Percentiles rank a stretch among this genome's conserved stretches.
Evolutionary conservation across 2,888 invertebrate species (phyloP).

Genomic region (Prosopocoilus inquinatus): DNA sequence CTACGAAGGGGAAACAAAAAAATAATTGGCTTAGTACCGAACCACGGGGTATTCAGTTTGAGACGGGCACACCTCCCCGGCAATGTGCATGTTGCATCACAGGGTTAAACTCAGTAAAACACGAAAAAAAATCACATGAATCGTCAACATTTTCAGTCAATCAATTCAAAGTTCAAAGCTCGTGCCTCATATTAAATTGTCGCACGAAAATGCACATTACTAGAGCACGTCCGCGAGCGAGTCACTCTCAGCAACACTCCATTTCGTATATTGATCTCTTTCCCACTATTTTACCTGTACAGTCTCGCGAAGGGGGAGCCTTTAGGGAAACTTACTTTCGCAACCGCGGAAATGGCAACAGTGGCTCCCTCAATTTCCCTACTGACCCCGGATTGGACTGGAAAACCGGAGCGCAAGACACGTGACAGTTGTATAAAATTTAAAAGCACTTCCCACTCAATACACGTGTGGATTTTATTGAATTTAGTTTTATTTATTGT

Average conservation of each 20-base stretch:
- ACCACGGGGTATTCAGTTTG: constrained; percentile 24
- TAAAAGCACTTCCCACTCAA: too few species aligned
- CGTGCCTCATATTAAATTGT: constrained; percentile 19
- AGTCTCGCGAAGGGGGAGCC: constrained; percentile 25
- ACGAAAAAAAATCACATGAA: constrained; percentile 21
- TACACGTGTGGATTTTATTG: too few species aligned
- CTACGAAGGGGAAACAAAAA: constrained; percentile 12
- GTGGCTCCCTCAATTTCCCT: constrained; percentile 23
- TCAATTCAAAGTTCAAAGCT: constrained; percentile 20
- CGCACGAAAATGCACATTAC: constrained; percentile 5
- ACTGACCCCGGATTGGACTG: constrained; percentile 22
- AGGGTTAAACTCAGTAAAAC: constrained; percentile 22
- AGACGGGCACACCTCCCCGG: constrained; percentile 31
- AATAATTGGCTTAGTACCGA: constrained; percentile 18
- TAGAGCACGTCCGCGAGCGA: constrained; percentile 20
- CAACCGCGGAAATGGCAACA: constrained; percentile 22
- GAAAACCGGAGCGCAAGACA: not conserved
- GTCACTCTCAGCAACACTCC: constrained; percentile 28
- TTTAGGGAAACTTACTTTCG: constrained; percentile 24
- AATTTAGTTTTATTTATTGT: too few species aligned
- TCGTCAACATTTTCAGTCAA: constrained; percentile 21
- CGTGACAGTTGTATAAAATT: too few species aligned
- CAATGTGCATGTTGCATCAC: constrained; percentile 25
- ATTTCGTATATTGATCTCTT: constrained; percentile 36
- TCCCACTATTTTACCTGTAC: constrained; percentile 36